Evolutionary conservation across 2,113 vertebrate species (phyloP).

Genomic region (Oenanthe melanoleuca): DNA sequence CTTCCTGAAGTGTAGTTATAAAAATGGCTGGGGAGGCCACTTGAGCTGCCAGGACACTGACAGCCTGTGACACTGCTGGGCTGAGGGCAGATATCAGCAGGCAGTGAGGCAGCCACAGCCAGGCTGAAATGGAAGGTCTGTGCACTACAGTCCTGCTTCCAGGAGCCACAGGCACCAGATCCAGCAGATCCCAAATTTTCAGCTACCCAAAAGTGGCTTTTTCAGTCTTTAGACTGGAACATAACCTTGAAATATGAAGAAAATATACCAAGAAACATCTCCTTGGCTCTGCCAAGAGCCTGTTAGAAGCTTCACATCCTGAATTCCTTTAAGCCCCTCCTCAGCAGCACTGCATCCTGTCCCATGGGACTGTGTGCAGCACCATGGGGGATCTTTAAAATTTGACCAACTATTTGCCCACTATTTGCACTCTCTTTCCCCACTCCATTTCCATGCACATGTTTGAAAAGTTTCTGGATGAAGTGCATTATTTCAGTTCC

Average conservation of each 20-base stretch:
- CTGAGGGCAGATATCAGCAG: constrained; percentile 28
- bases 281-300: background rate
- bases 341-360: background rate
- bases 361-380: background rate
- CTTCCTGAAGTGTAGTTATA: background rate
- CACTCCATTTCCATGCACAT: fast-evolving
- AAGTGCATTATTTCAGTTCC: background rate
- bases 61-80: background rate
- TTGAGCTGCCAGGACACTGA: background rate
- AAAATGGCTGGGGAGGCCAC: constrained; percentile 41
- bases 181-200: background rate
- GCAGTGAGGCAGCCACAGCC: background rate
- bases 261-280: background rate
- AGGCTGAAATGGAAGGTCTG: background rate
- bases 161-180: background rate
- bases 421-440: background rate
- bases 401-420: background rate
- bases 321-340: background rate
- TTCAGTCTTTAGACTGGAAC: background rate
- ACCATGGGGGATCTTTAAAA: fast-evolving
- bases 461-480: background rate
- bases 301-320: background rate
- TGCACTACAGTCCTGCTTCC: background rate
- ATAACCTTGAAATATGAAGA: background rate
- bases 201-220: background rate